Percentiles rank a stretch among this genome's conserved stretches.
Evolutionary conservation across 2,113 vertebrate species (phyloP).

Genomic region (Lanius collurio): DNA sequence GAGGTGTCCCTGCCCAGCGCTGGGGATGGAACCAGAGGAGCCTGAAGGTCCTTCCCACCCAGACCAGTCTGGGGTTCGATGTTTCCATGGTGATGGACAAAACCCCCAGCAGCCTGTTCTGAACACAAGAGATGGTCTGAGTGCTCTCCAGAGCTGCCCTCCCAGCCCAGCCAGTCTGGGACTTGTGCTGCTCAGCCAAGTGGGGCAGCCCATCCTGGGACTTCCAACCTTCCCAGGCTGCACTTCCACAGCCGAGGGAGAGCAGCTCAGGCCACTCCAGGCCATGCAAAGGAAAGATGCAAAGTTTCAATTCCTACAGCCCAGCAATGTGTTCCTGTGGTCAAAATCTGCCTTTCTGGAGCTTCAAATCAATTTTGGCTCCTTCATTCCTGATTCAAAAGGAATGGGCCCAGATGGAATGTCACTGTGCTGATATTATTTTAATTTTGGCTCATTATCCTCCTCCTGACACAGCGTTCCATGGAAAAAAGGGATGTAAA

Average conservation of each 20-base stretch:
- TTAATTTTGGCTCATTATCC: not conserved
- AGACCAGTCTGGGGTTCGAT: rapidly evolving
- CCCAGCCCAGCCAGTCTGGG: not conserved
- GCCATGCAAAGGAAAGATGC: not conserved
- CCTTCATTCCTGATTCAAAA: not conserved
- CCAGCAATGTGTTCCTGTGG: not conserved
- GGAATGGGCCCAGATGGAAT: rapidly evolving
- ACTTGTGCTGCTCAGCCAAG: not conserved
- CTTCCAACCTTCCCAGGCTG: not conserved
- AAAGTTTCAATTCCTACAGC: not conserved
- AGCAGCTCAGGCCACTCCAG: not conserved
- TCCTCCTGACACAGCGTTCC: not conserved
- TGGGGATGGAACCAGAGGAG: not conserved
- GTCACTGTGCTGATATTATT: not conserved
- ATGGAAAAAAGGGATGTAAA: not conserved
- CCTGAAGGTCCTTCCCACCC: not conserved
- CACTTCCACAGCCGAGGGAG: not conserved
- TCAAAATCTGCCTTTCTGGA: not conserved
- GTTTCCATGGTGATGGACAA: not conserved
- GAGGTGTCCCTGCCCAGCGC: not conserved
- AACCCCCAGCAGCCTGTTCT: not conserved
- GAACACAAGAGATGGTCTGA: rapidly evolving
- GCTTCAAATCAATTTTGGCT: not conserved
- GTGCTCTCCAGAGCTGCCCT: not conserved
- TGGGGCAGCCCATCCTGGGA: not conserved